phyloP scores from a whole-genome alignment of 2,888 invertebrate species.

The Clunio marinus region DNA sequence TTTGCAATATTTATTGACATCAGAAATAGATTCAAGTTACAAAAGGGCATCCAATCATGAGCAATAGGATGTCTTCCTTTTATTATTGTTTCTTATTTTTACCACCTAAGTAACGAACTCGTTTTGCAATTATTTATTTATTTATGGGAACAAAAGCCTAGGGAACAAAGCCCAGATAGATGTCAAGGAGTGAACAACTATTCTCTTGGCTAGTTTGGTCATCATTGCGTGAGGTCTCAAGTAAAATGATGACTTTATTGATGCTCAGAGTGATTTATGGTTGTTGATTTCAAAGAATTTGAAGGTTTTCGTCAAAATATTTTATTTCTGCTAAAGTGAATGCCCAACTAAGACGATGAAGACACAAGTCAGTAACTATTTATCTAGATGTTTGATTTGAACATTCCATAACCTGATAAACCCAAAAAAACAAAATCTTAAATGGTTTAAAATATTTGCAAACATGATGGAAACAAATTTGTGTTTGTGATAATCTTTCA shows the following conservation, averaged over 20 bases:
- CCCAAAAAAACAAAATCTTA: background rate
- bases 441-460: slow-evolving; percentile 7
- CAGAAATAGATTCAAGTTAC: background rate
- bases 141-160: background rate
- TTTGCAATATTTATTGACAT: background rate
- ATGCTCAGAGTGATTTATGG: slow-evolving; percentile 27
- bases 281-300: slow-evolving; percentile 25
- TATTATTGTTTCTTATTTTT: background rate
- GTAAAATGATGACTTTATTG: slow-evolving; percentile 10
- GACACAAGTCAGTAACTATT: background rate
- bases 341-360: background rate
- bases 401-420: background rate
- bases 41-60: background rate
- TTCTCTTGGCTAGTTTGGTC: background rate
- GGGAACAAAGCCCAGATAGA: background rate
- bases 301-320: background rate
- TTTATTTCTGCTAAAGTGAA: background rate
- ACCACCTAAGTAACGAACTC: background rate
- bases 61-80: background rate
- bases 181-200: slow-evolving; percentile 18
- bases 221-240: slow-evolving; percentile 34
- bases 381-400: too few species aligned
- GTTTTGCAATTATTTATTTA: slow-evolving; percentile 12
- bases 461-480: slow-evolving; percentile 24
- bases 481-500: slow-evolving; percentile 17